Evolutionary conservation across 2,888 invertebrate genomes (phyloP).

Genomic region (Mythimna impura): DNA sequence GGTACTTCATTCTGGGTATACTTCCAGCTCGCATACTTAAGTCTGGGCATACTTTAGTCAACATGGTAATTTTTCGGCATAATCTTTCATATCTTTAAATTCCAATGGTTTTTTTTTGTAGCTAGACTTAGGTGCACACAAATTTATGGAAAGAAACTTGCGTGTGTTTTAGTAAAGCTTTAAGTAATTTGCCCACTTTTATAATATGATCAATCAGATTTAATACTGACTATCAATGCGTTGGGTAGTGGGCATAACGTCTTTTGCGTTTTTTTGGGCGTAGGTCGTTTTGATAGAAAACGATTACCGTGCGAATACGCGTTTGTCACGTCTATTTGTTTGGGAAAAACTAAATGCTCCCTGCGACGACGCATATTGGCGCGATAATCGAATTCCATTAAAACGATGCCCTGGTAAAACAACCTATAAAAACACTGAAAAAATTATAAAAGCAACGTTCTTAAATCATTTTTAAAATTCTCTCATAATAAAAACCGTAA

Average conservation of each 20-base stretch:
- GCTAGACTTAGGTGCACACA: constrained; percentile 64
- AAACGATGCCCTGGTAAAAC: neutral
- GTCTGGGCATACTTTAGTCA: too few relatives aligned
- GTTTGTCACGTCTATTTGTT: neutral
- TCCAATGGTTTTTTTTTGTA: constrained; percentile 19
- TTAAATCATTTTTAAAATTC: neutral
- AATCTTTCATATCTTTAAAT: too few relatives aligned
- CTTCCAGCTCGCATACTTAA: too few relatives aligned
- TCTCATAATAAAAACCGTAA: constrained; percentile 11
- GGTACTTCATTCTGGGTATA: too few relatives aligned
- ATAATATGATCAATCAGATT: constrained; percentile 44
- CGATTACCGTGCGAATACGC: neutral
- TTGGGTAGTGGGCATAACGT: constrained; percentile 46
- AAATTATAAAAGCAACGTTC: neutral
- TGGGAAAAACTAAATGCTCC: neutral
- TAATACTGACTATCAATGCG: constrained; percentile 62
- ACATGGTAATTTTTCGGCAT: too few relatives aligned
- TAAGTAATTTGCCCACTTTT: constrained; percentile 73
- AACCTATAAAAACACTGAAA: neutral
- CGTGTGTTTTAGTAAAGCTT: constrained; percentile 76
- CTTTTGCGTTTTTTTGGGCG: neutral
- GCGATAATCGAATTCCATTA: too few relatives aligned
- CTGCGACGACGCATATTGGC: too few relatives aligned
- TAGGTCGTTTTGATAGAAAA: neutral
- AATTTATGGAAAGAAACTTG: constrained; percentile 51